These are phyloP conservation scores for crab-eating macaque (Macaca fascicularis) DNA, from an alignment of 2,113 vertebrate species.

Conservation along the genomic window DNA sequence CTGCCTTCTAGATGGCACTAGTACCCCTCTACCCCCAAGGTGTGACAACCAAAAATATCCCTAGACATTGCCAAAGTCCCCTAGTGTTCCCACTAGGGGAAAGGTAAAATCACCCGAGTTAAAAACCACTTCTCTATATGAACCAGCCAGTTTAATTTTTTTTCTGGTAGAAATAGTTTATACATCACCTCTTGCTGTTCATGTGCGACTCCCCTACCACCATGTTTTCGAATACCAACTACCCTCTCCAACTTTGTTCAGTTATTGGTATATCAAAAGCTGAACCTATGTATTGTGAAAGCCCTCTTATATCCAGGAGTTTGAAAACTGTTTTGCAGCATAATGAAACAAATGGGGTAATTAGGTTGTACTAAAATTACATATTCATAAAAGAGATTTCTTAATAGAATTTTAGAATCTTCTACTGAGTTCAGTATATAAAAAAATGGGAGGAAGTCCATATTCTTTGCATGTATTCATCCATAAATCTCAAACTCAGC, in stretches of 20 bases:
- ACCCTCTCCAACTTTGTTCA: not conserved
- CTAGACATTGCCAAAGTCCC: not conserved
- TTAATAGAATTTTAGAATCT: slow-evolving; percentile 39
- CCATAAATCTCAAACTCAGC: not conserved
- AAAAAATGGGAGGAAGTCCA: slow-evolving; percentile 37
- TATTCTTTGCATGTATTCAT: not conserved
- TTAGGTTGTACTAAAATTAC: slow-evolving; percentile 28
- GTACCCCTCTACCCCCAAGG: not conserved
- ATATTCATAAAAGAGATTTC: not conserved
- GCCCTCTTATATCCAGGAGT: not conserved
- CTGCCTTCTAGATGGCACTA: not conserved
- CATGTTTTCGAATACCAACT: not conserved
- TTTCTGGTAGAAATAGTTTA: not conserved
- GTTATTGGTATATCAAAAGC: not conserved
- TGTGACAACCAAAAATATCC: not conserved
- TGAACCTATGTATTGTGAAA: not conserved
- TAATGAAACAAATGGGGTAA: slow-evolving; percentile 32
- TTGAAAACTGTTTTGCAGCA: slow-evolving; percentile 28
- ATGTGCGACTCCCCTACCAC: not conserved
- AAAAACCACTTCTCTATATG: not conserved
- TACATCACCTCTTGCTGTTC: not conserved
- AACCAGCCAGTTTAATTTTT: not conserved
- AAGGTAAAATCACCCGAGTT: not conserved
- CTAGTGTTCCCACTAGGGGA: no score
- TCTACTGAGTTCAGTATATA: slow-evolving; percentile 34